phyloP scores from a whole-genome alignment of 2,797 vertebrate genomes.

The Melanotaenia nigrans region DNA sequence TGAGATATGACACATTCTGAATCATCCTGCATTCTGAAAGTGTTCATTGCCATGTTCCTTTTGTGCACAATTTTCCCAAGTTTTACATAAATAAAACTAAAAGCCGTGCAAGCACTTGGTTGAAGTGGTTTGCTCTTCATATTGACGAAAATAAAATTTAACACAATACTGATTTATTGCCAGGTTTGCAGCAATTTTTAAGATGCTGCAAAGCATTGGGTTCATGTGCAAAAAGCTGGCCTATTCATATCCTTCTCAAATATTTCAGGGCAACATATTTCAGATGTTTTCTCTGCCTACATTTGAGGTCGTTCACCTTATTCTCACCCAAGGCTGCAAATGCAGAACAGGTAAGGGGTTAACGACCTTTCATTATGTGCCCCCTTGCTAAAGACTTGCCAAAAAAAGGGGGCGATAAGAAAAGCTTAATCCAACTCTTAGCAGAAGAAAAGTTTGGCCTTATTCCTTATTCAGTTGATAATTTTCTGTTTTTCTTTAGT shows the following conservation, averaged over 20 bases:
- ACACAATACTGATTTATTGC: not conserved
- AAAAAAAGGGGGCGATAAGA: slow-evolving; percentile 9
- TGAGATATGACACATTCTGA: slow-evolving; percentile 1
- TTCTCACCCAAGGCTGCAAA: slow-evolving; percentile 28
- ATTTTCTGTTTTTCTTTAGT: slow-evolving; percentile 40
- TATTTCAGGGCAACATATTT: slow-evolving; percentile 5
- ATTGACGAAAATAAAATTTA: slow-evolving; percentile 1
- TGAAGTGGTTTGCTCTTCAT: slow-evolving; percentile 16
- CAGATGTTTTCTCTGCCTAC: slow-evolving; percentile 2
- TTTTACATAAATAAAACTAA: slow-evolving; percentile 1
- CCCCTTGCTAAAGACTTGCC: slow-evolving; percentile 30
- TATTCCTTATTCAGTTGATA: slow-evolving; percentile 18
- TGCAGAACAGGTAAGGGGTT: not conserved
- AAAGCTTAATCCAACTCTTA: slow-evolving; percentile 19
- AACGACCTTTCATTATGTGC: slow-evolving; percentile 14
- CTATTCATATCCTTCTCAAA: slow-evolving; percentile 27
- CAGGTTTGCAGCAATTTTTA: not conserved
- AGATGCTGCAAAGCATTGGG: not conserved
- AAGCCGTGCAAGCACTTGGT: slow-evolving; percentile 20
- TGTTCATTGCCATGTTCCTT: slow-evolving; percentile 20
- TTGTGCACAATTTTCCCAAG: not conserved
- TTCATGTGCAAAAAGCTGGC: slow-evolving; percentile 1
- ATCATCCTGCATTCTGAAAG: not conserved
- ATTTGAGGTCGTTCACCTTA: slow-evolving; percentile 5
- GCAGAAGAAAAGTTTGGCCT: slow-evolving; percentile 21